Base-by-base conservation (phyloP, 1,140 invertebrate genomes). In the Cotesia typhae region DNA sequence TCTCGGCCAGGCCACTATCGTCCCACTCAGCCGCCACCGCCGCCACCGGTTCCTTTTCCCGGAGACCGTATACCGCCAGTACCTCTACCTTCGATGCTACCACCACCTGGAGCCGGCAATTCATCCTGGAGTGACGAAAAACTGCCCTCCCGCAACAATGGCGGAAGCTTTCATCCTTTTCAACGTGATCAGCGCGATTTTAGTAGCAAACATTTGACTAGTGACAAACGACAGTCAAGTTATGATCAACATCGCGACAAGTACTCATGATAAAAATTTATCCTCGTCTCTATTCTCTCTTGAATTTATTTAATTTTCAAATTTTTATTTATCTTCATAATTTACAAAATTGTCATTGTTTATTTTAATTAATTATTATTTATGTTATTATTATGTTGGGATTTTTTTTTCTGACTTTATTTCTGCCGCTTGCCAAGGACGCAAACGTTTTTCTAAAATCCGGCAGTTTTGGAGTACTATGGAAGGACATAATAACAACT, bases 381-480 rank as follows among this genome's bases (percentile, higher is more conserved):
- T 71, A 41, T 81, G 73, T 77, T 76, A 68, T 79, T 14, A 77
- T 67, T 73, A 67, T 74, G 79, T 14, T 71, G 72, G 74, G 72
- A 72, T 70, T 77, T 75, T 41, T 77, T 80, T 80, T 78, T 73
- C 28, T 28, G 28, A 51, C 28, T 61, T 67, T 28, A 66, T 74
- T 72, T 75, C 73, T 76, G 79, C 81, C 55, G 83, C 83, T 84
- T 82, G 83, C 78, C 81, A 84, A 88, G 87, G 87, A 86, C 84
- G 84, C 82, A 88, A 85, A 79, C 85, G 82, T 76, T 88, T 87
- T 76, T 87, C 85, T 70, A 87, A 86, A 85, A 83, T 87, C 75
- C 82, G 82, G 79, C 84, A 87, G 59, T 88, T 88, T 85, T 88
- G 87, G 87, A 88, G 85, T 75, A 86, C 87, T 70, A 83, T 86